These are phyloP conservation scores for Chelmon rostratus DNA, from an alignment of 2,797 vertebrate genomes.

Conservation along the genomic window DNA sequence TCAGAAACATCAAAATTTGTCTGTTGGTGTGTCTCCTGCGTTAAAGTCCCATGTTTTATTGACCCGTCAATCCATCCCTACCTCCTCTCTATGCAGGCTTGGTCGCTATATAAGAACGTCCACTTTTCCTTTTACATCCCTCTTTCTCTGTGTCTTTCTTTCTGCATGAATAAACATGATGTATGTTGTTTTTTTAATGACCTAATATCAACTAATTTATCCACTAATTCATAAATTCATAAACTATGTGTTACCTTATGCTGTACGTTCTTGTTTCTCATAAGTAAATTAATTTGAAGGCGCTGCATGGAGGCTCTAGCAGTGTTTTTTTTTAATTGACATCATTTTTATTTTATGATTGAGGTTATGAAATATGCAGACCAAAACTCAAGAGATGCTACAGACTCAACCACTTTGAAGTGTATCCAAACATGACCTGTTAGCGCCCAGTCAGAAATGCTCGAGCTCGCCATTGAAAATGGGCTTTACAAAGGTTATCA, in stretches of 20 bases:
- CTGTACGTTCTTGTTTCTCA: neutral
- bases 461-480: slow-evolving; percentile 32
- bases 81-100: neutral
- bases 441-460: slow-evolving; percentile 6
- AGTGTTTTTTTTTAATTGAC: slow-evolving; percentile 7
- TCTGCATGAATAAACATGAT: neutral
- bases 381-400: slow-evolving; percentile 35
- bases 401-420: slow-evolving; percentile 30
- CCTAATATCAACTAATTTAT: neutral
- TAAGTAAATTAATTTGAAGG: slow-evolving; percentile 20
- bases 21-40: neutral
- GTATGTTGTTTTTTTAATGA: neutral
- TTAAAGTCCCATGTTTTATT: neutral
- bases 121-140: neutral
- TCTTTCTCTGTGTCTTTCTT: neutral
- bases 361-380: slow-evolving; percentile 47
- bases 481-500: slow-evolving; percentile 24
- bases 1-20: neutral
- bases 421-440: slow-evolving; percentile 41
- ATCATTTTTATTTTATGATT: slow-evolving; percentile 42
- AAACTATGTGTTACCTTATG: neutral
- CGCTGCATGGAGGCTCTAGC: neutral
- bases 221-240: neutral
- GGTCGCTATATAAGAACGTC: neutral
- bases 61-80: neutral